Percentiles rank a stretch among this genome's conserved stretches.
phyloP scores from a whole-genome alignment of 2,113 vertebrate genomes.

The Cyphomyrus plagiostoma region DNA sequence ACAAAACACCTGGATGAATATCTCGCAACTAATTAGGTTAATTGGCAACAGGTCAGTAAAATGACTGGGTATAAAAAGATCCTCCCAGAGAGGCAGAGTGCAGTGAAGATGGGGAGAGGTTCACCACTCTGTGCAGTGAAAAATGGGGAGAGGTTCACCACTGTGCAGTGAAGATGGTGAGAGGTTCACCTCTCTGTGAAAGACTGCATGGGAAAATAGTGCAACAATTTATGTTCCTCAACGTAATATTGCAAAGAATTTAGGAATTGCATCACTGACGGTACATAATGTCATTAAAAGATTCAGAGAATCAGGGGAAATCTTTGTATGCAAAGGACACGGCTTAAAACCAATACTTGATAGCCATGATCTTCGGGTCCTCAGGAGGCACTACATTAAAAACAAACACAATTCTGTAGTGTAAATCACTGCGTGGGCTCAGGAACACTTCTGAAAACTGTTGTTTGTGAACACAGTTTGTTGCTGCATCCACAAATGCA shows the following conservation, averaged over 20 bases:
- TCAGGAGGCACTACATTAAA: background rate
- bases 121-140: background rate
- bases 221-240: background rate
- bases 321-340: background rate
- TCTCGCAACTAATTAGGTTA: background rate
- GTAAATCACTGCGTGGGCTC: background rate
- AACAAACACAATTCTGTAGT: background rate
- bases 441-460: background rate
- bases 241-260: background rate
- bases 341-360: background rate
- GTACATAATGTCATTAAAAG: background rate
- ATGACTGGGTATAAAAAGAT: background rate
- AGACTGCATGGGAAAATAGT: background rate
- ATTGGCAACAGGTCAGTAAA: background rate
- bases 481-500: background rate
- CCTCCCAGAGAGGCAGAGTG: background rate
- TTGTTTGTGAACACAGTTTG: background rate
- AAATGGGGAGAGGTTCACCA: background rate
- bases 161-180: background rate
- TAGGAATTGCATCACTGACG: background rate
- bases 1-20: background rate
- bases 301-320: background rate
- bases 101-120: background rate
- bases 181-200: background rate
- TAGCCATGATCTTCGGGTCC: background rate